Conservation (phyloP, 1,140 invertebrate genomes). For the Microvelia longipes region DNA sequence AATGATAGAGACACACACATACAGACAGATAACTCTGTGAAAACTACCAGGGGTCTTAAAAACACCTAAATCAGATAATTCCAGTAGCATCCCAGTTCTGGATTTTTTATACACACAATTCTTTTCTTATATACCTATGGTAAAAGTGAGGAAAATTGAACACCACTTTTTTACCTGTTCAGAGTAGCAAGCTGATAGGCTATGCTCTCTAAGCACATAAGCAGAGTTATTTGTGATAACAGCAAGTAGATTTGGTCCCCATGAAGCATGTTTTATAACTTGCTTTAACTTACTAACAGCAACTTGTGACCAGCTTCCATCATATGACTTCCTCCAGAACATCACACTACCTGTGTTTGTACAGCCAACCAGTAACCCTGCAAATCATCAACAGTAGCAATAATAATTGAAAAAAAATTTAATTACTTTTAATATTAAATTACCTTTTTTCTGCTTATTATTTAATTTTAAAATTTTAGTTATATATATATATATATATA, state of each 20-base stretch:
- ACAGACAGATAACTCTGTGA: no score
- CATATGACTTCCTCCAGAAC: slow-evolving; percentile 49
- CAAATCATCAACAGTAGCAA: slow-evolving; percentile 12
- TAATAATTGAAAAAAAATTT: neutral
- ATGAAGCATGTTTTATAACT: slow-evolving; percentile 53
- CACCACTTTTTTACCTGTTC: slow-evolving; percentile 37
- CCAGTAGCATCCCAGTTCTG: no score
- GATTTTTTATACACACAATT: no score
- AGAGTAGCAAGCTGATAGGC: slow-evolving; percentile 56
- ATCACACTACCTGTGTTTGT: slow-evolving; percentile 82
- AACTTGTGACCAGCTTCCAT: slow-evolving; percentile 44
- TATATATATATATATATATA: no score
- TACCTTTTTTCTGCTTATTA: no score
- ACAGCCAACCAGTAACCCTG: slow-evolving; percentile 60
- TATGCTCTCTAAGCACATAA: slow-evolving; percentile 70
- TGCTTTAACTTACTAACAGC: slow-evolving; percentile 49
- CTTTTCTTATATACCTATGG: no score
- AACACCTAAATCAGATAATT: no score
- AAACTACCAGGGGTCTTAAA: no score
- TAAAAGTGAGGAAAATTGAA: no score
- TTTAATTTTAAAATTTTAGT: no score
- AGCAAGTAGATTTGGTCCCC: slow-evolving; percentile 52
- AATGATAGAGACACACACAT: no score
- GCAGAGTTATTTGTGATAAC: slow-evolving; percentile 75
- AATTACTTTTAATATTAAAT: no score